phyloP scores from a whole-genome alignment of 2,113 vertebrate species.

The Carollia perspicillata region DNA sequence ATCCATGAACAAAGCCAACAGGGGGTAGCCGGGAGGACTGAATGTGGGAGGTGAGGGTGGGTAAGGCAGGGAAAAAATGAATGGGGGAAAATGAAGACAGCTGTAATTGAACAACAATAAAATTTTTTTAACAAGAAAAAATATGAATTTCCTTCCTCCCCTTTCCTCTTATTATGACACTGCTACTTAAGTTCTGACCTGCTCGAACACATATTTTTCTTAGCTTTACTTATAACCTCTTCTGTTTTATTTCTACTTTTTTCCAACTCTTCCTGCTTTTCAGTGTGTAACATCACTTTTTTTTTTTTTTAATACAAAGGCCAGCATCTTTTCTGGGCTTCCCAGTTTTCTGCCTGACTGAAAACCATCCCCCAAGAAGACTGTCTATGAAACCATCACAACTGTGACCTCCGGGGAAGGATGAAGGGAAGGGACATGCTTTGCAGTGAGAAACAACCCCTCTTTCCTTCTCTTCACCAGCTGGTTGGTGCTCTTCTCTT shows the following conservation, averaged over 20 bases:
- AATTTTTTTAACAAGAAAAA: neutral
- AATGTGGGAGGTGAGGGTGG: too few relatives aligned
- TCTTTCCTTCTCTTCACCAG: neutral
- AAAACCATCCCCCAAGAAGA: neutral
- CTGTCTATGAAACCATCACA: neutral
- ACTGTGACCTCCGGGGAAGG: neutral
- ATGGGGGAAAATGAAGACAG: too few relatives aligned
- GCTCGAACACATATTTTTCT: neutral
- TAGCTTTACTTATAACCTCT: neutral
- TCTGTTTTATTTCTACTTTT: neutral
- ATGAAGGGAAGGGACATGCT: accelerated
- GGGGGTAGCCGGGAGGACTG: too few relatives aligned
- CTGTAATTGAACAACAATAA: too few relatives aligned
- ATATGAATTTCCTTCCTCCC: neutral
- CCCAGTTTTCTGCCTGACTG: neutral
- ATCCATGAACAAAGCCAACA: too few relatives aligned
- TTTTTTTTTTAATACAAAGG: neutral
- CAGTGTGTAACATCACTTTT: neutral
- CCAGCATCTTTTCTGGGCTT: neutral
- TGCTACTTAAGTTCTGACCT: neutral
- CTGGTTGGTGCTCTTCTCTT: neutral
- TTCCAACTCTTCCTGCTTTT: neutral
- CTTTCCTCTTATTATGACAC: too few relatives aligned
- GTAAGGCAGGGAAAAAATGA: too few relatives aligned
- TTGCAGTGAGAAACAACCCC: neutral